Conservation (phyloP, 2,113 vertebrate species). For the Lamprologus lemairii region DNA sequence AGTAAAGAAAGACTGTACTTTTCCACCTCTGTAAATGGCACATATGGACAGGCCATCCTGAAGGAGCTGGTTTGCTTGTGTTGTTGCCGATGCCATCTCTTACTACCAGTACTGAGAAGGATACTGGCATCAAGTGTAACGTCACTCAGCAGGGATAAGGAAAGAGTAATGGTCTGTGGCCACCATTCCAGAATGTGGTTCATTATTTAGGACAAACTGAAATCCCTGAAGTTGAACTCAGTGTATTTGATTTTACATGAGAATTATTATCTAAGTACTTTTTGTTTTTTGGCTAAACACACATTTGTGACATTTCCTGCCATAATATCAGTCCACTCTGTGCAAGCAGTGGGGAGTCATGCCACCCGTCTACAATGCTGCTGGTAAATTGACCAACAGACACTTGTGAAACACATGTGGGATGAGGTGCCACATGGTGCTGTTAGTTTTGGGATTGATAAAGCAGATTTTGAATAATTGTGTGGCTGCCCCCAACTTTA, state of each 20-base stretch:
- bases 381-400: neutral
- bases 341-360: neutral
- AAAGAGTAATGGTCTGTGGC: neutral
- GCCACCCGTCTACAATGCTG: neutral
- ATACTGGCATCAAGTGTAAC: accelerated
- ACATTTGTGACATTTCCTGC: neutral
- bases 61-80: neutral
- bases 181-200: neutral
- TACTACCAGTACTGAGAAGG: neutral
- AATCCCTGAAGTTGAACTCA: neutral
- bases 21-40: neutral
- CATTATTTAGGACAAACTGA: neutral
- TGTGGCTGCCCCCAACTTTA: neutral
- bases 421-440: neutral
- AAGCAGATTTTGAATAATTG: neutral
- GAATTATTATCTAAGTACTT: neutral
- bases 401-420: neutral
- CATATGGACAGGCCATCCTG: neutral
- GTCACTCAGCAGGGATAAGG: neutral
- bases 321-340: neutral
- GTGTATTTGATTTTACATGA: neutral
- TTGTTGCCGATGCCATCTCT: accelerated
- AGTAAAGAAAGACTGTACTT: neutral
- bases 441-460: accelerated
- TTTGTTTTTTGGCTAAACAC: neutral